phyloP scores from a whole-genome alignment of 2,888 invertebrate genomes.

The Euphydryas editha region DNA sequence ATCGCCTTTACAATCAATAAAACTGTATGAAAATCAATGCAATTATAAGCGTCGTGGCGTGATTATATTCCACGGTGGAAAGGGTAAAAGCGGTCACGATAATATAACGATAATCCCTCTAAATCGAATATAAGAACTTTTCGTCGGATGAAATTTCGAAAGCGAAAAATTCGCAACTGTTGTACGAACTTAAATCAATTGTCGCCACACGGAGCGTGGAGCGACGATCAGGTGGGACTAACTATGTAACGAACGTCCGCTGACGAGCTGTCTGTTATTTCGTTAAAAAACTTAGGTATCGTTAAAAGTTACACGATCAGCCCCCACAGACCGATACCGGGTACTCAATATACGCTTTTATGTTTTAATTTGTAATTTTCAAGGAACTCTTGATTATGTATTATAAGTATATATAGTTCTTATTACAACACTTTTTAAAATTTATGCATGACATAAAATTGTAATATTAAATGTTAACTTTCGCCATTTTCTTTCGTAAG shows the following conservation, averaged over 20 bases:
- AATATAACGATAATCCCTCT: background rate
- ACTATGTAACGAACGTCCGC: conserved; percentile 60
- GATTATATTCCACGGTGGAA: conserved; percentile 10
- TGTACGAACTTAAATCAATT: conserved; percentile 34
- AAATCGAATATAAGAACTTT: conserved; percentile 9
- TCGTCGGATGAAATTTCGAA: background rate
- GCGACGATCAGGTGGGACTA: conserved; percentile 62
- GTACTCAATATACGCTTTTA: conserved; percentile 27
- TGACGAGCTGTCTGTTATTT: conserved; percentile 78
- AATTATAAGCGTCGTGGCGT: conserved; percentile 56
- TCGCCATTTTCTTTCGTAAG: conserved; percentile 24
- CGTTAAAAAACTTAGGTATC: conserved; percentile 81
- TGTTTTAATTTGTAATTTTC: background rate
- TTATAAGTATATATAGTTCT: background rate
- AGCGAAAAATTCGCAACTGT: conserved; percentile 8
- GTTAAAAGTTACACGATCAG: conserved; percentile 78
- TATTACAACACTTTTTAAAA: background rate
- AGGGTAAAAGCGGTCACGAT: conserved; percentile 3
- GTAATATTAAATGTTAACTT: conserved; percentile 2
- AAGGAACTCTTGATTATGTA: too few species aligned
- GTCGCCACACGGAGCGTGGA: conserved; percentile 36
- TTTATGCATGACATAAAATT: background rate
- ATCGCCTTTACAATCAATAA: conserved; percentile 76
- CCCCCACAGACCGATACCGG: conserved; percentile 63
- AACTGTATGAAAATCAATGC: conserved; percentile 77